Evolutionary conservation across 2,113 vertebrate species (phyloP).

Genomic region (Mobula birostris): DNA sequence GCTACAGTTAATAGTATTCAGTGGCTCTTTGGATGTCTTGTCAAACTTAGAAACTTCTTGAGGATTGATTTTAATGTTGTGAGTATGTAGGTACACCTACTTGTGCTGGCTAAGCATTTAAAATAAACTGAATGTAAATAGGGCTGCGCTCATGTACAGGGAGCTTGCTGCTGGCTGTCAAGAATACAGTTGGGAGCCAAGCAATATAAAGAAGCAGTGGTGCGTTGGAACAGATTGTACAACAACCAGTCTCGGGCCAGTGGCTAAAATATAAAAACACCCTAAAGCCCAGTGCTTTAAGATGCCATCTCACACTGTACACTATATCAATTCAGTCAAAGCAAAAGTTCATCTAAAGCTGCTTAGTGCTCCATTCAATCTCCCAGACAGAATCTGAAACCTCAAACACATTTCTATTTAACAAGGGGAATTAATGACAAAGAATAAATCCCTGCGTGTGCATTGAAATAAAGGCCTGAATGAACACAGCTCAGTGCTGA

Average conservation of each 20-base stretch:
- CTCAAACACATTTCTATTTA: not conserved
- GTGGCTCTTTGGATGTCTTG: not conserved
- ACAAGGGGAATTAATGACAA: not conserved
- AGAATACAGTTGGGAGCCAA: not conserved
- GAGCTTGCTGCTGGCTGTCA: not conserved
- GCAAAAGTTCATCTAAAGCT: not conserved
- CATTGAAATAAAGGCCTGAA: not conserved
- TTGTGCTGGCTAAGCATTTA: not conserved
- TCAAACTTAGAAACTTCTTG: not conserved
- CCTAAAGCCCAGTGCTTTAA: not conserved
- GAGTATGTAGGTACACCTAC: not conserved
- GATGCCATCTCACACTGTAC: not conserved
- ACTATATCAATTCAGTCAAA: not conserved
- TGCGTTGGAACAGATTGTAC: conserved; percentile 13
- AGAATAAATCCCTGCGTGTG: not conserved
- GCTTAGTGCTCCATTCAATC: not conserved
- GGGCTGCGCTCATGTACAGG: not conserved
- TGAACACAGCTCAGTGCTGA: not conserved
- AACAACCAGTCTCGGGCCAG: conserved; percentile 6
- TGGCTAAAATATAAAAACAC: conserved; percentile 1
- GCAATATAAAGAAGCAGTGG: not conserved
- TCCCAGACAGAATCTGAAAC: not conserved
- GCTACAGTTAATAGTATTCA: not conserved
- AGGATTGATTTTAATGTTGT: not conserved
- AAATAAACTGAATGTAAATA: not conserved